Base-by-base conservation (phyloP, 2,888 invertebrate species). In the Drosophila hamatofila region DNA sequence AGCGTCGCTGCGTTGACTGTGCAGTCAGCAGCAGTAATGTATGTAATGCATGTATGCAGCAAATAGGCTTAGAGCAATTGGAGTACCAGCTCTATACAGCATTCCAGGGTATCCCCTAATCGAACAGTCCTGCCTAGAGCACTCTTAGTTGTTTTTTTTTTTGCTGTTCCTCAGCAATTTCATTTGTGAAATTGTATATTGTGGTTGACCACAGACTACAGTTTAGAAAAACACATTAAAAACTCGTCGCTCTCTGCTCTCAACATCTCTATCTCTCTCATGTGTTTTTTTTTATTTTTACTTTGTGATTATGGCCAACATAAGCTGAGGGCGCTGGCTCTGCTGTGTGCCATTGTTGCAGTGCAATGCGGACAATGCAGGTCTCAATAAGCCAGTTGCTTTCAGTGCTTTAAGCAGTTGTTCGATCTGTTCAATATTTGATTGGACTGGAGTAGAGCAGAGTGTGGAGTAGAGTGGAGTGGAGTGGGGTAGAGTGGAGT, bases 361-460 rank as follows among this genome's bases (percentile, higher is more conserved):
- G 2, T 25, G 25, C 44, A 8, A 46, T 46, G 46, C 46, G 25
- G 9, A 46, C 46, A 46, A 46, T 46, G 46, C 21, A 4, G 18
- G 25, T 16, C 27, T 18, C 18, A 18, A 41, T 42, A 12, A 51
- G 33, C n/a, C 27, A 44, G 12, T 30, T 37, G 8, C 42, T 18
- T 14, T 6, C 23, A 27, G 42, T 46, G 12, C 18, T 21, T 39
- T 46, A 33, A 35, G 33, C 30, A 48, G 66, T 25, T 66, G 35
- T 41, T 33, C 27, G 51, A 33, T 52, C 23, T 33, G 33, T 56
- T 57, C n/a, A 41, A 71, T 64, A 35, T 57, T 63, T 27, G 56
- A 63, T 68, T 23, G 27, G 21, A 54, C 16, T 12, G 21, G 46
- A 18, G 41, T 9, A 16, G n/a, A 12, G 21, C 14, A 12, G n/a